Conservation (phyloP, 2,797 vertebrate species). For the Neosilurus hyrtlii region DNA sequence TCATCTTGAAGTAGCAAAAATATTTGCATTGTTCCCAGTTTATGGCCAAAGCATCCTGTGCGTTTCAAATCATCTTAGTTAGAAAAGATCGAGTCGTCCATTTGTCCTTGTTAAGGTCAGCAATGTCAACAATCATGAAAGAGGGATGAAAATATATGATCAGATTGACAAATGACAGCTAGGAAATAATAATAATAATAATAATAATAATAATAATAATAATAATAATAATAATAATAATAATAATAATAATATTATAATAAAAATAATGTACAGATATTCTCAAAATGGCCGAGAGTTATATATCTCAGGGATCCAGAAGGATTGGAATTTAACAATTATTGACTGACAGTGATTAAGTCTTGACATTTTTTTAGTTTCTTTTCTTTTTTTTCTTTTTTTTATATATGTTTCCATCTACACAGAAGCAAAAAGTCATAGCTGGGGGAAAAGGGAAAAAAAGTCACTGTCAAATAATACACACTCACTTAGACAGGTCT, state of each 20-base stretch:
- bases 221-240: slow-evolving; percentile 62
- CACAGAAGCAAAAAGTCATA: slow-evolving; percentile 48
- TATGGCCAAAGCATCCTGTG: slow-evolving; percentile 20
- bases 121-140: slow-evolving; percentile 47
- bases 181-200: slow-evolving; percentile 62
- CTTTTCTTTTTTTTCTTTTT: slow-evolving; percentile 11
- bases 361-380: slow-evolving; percentile 56
- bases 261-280: slow-evolving; percentile 55
- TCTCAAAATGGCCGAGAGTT: slow-evolving; percentile 61
- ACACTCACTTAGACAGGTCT: slow-evolving; percentile 70
- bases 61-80: slow-evolving; percentile 56
- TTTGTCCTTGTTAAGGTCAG: slow-evolving; percentile 58
- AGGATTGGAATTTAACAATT: slow-evolving; percentile 58
- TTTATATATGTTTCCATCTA: slow-evolving; percentile 60
- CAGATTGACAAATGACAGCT: slow-evolving; percentile 25
- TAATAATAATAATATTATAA: slow-evolving; percentile 50
- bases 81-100: slow-evolving; percentile 53
- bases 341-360: slow-evolving; percentile 57
- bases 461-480: slow-evolving; percentile 59
- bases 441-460: slow-evolving; percentile 42
- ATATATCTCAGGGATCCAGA: slow-evolving; percentile 52
- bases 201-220: slow-evolving; percentile 58
- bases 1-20: neutral
- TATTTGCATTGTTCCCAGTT: neutral
- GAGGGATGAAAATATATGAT: slow-evolving; percentile 57